Evolutionary conservation across 2,113 vertebrate genomes (phyloP), one percentile per base, ranked within the genome.

Genomic region (Dermatemys mawii): DNA sequence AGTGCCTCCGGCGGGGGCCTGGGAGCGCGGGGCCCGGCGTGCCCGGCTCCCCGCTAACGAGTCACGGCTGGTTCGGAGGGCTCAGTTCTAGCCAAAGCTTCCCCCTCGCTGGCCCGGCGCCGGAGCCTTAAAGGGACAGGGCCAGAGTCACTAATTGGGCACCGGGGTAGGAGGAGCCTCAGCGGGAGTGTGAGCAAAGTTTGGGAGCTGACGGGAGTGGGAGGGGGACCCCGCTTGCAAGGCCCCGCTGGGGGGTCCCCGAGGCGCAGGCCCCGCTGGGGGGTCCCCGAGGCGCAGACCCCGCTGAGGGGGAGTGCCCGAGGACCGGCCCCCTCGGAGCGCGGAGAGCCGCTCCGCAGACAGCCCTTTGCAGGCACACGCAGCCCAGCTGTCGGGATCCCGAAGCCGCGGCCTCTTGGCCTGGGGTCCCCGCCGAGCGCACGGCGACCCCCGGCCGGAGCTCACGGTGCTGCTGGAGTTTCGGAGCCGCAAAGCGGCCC

Each of bases 131-230:
- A 99, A 98, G 98, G 98, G 98, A 97, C 97, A 96, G 97, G 84
- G 97, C 93, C 97, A 96, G 97, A 98, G 97, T 96, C 98, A 98
- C 98, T 98, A 98, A 98, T 98, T 98, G 98, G 97, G 98, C 97
- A 98, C 97, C 96, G 97, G 98, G 96, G 98, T 93, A 98, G 98
- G 98, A 98, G 98, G 98, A 98, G 98, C 98, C 98, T 98, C 97
- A 88, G 94, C 22, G 21, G 70, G 41, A 84, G 89, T 87, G 89
- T 92, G 84, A 88, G 94, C 93, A 96, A 96, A 96, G 96, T 97
- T 96, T 95, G 87, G 90, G 50, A 24, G n/a, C n/a, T 63, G 53
- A 73, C 19, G 1, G 1, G 13, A 46, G 38, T 53, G 29, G 35
- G 46, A n/a, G 80, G 76, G 27, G 38, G 80, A 12, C 38, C 73